Evolutionary conservation across 2,113 vertebrate species (phyloP).

Genomic region (Lates calcarifer): DNA sequence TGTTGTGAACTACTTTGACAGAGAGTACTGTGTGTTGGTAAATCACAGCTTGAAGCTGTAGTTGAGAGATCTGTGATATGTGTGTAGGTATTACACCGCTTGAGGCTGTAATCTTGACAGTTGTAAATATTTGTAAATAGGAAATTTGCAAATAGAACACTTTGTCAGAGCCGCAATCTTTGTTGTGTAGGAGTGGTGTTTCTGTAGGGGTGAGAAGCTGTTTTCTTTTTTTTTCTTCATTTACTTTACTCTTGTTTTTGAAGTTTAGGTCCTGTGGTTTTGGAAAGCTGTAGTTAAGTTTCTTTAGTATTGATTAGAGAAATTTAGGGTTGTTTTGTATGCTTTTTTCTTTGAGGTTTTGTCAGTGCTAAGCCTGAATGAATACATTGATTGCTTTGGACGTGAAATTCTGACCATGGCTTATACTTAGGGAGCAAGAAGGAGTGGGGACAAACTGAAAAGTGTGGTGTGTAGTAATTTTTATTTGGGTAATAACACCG

Average conservation of each 20-base stretch:
- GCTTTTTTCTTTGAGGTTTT: not conserved
- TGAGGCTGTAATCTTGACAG: conserved; percentile 34
- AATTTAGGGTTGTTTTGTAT: not conserved
- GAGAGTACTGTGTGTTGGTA: conserved; percentile 32
- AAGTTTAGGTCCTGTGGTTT: not conserved
- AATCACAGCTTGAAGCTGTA: conserved; percentile 38
- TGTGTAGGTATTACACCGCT: conserved; percentile 28
- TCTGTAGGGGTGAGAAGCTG: not conserved
- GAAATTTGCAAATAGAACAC: conserved; percentile 18
- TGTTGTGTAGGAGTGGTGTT: not conserved
- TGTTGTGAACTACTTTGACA: conserved; percentile 40
- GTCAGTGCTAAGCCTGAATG: conserved; percentile 1
- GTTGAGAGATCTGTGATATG: conserved; percentile 29
- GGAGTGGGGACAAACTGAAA: not conserved
- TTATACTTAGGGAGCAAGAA: not conserved
- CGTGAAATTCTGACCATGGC: conserved; percentile 7
- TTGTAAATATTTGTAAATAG: conserved; percentile 36
- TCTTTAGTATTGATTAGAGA: not conserved
- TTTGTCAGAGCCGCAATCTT: not conserved
- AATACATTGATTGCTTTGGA: not conserved
- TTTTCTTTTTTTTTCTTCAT: too few relatives aligned
- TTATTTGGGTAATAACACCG: not conserved
- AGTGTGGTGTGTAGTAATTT: not conserved
- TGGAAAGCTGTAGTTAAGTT: not conserved
- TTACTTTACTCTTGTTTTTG: not conserved